phyloP scores from a whole-genome alignment of 2,113 vertebrate genomes.

The Neodon shergylaensis region DNA sequence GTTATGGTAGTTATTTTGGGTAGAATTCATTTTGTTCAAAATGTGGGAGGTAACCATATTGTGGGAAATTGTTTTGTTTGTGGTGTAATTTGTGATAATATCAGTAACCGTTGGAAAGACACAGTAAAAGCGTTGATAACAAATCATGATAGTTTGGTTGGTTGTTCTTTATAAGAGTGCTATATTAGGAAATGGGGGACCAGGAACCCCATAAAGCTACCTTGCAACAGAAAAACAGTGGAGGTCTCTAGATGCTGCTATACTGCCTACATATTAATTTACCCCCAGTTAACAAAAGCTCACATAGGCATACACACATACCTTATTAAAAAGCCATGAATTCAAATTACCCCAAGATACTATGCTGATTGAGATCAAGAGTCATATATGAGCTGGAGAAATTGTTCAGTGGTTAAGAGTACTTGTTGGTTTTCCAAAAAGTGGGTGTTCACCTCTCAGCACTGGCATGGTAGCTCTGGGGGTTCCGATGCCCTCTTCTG shows the following conservation, averaged over 20 bases:
- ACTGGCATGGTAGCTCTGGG: background rate
- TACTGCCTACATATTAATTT: background rate
- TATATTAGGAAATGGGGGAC: background rate
- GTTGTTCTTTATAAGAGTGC: slow-evolving; percentile 63
- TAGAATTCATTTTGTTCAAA: background rate
- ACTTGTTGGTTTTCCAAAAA: background rate
- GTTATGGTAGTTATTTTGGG: background rate
- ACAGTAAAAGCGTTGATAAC: background rate
- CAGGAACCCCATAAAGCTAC: background rate
- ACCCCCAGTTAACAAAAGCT: background rate
- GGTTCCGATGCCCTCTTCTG: background rate
- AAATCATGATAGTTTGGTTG: slow-evolving; percentile 62
- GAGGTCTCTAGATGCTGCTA: background rate
- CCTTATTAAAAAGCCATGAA: background rate
- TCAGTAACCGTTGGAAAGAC: slow-evolving; percentile 46
- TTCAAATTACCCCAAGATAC: background rate
- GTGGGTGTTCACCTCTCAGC: background rate
- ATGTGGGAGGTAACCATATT: background rate
- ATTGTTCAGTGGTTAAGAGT: background rate
- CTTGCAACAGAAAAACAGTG: background rate
- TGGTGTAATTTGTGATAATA: background rate
- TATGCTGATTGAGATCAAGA: background rate
- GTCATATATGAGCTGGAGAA: background rate
- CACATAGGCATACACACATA: rapidly evolving
- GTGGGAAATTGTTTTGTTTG: background rate